Percentiles rank a stretch among this genome's conserved stretches.
These are phyloP conservation scores for Atherix ibis DNA, from an alignment of 2,888 invertebrate species.

Conservation along the genomic window DNA sequence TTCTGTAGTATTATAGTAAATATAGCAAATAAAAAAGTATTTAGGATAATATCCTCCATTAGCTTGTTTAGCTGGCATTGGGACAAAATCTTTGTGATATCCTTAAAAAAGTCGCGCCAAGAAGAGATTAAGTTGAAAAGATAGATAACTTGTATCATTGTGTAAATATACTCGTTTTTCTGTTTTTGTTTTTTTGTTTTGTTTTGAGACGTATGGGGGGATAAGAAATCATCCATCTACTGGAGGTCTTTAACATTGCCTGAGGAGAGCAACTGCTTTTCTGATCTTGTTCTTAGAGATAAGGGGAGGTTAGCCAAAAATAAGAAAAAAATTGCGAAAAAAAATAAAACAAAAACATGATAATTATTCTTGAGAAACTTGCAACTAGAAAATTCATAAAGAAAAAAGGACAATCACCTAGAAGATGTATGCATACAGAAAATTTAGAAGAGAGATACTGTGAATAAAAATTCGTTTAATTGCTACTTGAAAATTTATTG, in stretches of 20 bases:
- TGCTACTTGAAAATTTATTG: constrained; percentile 10
- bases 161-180: constrained; percentile 8
- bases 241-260: no score
- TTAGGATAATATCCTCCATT: constrained; percentile 12
- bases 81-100: constrained; percentile 5
- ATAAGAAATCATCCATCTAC: not conserved
- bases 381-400: no score
- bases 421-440: no score
- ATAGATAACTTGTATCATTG: constrained; percentile 8
- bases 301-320: no score
- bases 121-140: constrained; percentile 11
- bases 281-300: no score
- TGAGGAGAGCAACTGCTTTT: no score
- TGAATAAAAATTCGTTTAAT: constrained; percentile 11
- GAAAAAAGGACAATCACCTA: no score
- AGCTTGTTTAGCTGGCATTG: constrained; percentile 11
- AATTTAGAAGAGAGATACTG: no score
- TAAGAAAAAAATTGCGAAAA: no score
- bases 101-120: constrained; percentile 9
- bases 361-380: no score
- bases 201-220: not conserved
- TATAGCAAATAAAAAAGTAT: constrained; percentile 12
- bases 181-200: constrained; percentile 6
- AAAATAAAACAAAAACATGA: constrained; percentile 8
- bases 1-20: not conserved